phyloP scores from a whole-genome alignment of 2,797 vertebrate genomes.

The Manis javanica region DNA sequence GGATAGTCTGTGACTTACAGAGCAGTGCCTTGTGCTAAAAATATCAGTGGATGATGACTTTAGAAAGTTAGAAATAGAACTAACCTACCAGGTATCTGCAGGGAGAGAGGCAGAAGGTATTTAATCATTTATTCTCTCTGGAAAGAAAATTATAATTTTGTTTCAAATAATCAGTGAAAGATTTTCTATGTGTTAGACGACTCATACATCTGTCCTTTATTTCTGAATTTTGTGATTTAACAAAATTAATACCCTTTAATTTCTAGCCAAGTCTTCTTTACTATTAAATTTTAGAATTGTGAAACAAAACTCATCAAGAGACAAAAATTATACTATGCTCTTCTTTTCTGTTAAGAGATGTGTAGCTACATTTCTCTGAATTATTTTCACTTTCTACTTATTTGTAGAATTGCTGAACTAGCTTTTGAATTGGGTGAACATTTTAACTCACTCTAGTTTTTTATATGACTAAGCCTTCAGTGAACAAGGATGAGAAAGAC shows the following conservation, averaged over 20 bases:
- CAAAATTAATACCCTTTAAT: conserved; percentile 48
- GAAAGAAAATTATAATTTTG: conserved; percentile 63
- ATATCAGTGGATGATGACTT: conserved; percentile 68
- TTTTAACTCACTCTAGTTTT: conserved; percentile 19
- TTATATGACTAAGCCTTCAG: background rate
- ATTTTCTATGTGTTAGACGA: conserved; percentile 30
- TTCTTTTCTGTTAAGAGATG: conserved; percentile 19
- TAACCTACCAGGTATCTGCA: conserved; percentile 36
- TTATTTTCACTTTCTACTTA: conserved; percentile 28
- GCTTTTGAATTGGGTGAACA: conserved; percentile 9
- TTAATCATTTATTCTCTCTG: conserved; percentile 43
- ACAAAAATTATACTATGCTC: background rate
- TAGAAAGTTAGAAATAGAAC: conserved; percentile 62
- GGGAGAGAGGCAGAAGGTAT: background rate
- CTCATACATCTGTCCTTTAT: conserved; percentile 29
- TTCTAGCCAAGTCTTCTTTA: conserved; percentile 19
- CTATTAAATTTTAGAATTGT: conserved; percentile 34
- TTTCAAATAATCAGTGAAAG: conserved; percentile 44
- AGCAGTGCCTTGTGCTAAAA: conserved; percentile 67
- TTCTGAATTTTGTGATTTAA: conserved; percentile 6
- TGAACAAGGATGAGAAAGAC: background rate
- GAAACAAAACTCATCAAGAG: conserved; percentile 47
- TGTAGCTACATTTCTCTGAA: conserved; percentile 40
- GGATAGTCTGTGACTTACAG: conserved; percentile 47
- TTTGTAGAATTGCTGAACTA: conserved; percentile 47